Conservation (phyloP, 1,140 invertebrate genomes). For the Drosophila tristis region DNA sequence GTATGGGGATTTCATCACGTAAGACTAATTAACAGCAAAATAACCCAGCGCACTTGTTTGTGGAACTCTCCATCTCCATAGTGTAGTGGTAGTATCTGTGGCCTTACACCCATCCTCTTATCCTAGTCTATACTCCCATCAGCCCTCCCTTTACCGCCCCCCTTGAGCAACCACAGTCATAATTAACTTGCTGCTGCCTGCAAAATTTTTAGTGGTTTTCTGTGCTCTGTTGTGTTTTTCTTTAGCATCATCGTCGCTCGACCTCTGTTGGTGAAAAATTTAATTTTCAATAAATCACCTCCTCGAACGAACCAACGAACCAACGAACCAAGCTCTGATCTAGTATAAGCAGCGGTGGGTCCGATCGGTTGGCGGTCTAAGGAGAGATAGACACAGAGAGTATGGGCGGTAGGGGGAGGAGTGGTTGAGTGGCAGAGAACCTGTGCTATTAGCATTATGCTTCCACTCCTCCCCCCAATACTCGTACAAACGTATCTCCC, state of each 20-base stretch:
- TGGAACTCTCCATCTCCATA: constrained; percentile 39
- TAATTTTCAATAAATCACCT: constrained; percentile 79
- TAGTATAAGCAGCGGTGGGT: constrained; percentile 63
- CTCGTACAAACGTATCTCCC: constrained; percentile 10
- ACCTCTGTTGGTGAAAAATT: constrained; percentile 66
- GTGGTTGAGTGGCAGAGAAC: background rate
- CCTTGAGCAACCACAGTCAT: constrained; percentile 62
- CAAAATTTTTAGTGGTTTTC: constrained; percentile 41
- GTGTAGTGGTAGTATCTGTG: too few species aligned
- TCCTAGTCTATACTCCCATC: constrained; percentile 9
- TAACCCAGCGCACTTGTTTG: constrained; percentile 78
- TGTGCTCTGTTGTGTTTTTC: constrained; percentile 39
- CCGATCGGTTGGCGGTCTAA: constrained; percentile 21
- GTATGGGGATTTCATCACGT: constrained; percentile 73
- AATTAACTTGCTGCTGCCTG: constrained; percentile 75
- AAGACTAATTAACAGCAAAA: constrained; percentile 79
- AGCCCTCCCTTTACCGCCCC: background rate
- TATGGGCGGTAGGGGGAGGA: background rate
- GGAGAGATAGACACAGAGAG: background rate
- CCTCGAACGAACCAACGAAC: constrained; percentile 14
- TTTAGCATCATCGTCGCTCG: constrained; percentile 42
- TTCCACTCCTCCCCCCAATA: constrained; percentile 12
- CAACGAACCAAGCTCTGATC: too few species aligned
- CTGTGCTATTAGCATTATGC: constrained; percentile 17
- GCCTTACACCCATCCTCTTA: constrained; percentile 1